These are phyloP conservation scores for Arenicola marina DNA, from an alignment of 2,888 invertebrate species.

Conservation along the genomic window DNA sequence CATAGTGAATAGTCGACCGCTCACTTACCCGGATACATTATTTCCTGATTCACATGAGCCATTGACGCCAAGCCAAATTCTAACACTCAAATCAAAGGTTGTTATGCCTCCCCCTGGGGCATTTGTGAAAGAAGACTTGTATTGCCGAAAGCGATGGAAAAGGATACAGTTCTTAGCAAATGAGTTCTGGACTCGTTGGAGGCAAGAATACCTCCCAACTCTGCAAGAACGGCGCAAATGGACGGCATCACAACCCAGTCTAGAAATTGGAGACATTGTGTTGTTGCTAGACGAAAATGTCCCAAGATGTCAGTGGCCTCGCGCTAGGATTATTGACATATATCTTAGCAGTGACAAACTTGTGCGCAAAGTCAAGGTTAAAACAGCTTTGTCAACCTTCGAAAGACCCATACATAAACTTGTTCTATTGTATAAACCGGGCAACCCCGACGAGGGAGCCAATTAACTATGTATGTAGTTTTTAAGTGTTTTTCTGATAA, in stretches of 20 bases:
- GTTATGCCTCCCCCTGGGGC: conserved; percentile 30
- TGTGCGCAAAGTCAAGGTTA: too few relatives aligned
- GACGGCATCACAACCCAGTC: conserved; percentile 1
- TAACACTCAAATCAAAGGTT: conserved; percentile 17
- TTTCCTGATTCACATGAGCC: conserved; percentile 8
- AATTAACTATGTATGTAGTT: too few relatives aligned
- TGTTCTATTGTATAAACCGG: too few relatives aligned
- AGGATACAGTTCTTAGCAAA: conserved; percentile 32
- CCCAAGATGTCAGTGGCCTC: too few relatives aligned
- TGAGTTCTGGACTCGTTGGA: conserved; percentile 37
- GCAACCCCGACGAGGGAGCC: too few relatives aligned
- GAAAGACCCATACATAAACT: too few relatives aligned
- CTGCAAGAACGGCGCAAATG: conserved; percentile 30
- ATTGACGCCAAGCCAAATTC: conserved; percentile 22
- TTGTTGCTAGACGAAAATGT: neutral
- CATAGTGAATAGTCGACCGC: conserved; percentile 3
- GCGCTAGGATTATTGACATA: too few relatives aligned
- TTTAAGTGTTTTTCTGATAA: too few relatives aligned
- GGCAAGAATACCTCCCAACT: conserved; percentile 27
- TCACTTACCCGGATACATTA: neutral
- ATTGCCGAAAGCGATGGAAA: conserved; percentile 30
- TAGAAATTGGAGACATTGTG: conserved; percentile 10
- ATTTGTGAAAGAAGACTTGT: conserved; percentile 30
- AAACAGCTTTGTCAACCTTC: too few relatives aligned
- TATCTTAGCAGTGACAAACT: too few relatives aligned